Percentiles rank a stretch among this genome's conserved stretches.
phyloP scores from a whole-genome alignment of 2,888 invertebrate genomes.

The Bursaphelenchus okinawaensis region DNA sequence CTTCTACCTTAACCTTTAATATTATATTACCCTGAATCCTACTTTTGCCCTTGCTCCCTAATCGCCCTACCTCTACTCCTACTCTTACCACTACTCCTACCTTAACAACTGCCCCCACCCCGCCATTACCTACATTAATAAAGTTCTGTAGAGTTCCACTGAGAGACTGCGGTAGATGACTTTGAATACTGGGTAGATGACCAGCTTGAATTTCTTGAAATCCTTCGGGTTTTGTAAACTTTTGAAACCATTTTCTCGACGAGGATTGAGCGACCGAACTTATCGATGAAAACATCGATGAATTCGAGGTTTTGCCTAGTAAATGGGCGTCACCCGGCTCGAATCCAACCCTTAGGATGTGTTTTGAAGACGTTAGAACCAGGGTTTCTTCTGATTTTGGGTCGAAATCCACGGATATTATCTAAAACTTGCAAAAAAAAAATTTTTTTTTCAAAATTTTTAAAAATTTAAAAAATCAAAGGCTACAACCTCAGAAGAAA shows the following conservation, averaged over 20 bases:
- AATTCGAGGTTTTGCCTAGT: not conserved
- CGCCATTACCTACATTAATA: not conserved
- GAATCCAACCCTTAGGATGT: not conserved
- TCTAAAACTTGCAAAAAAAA: not conserved
- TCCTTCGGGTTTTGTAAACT: not conserved
- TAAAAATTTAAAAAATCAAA: too few species aligned
- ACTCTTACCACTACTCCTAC: too few species aligned
- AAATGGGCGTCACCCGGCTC: not conserved
- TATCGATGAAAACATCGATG: not conserved
- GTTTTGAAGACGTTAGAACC: not conserved
- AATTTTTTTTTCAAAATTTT: too few species aligned
- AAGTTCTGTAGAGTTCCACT: not conserved
- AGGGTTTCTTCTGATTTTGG: not conserved
- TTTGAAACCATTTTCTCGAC: conserved; percentile 3
- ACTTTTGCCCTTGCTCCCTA: too few species aligned
- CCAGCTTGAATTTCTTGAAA: conserved; percentile 7
- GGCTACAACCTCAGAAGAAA: not conserved
- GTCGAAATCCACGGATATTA: not conserved
- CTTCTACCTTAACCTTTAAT: too few species aligned
- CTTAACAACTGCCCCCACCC: too few species aligned
- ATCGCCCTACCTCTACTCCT: too few species aligned
- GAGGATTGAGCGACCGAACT: conserved; percentile 1
- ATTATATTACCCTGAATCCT: too few species aligned
- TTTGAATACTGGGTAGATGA: not conserved
- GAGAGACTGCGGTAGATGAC: not conserved